Percentiles rank a stretch among this genome's conserved stretches.
Conservation (phyloP, 2,888 invertebrate species). For the Chrysina gloriosa region DNA sequence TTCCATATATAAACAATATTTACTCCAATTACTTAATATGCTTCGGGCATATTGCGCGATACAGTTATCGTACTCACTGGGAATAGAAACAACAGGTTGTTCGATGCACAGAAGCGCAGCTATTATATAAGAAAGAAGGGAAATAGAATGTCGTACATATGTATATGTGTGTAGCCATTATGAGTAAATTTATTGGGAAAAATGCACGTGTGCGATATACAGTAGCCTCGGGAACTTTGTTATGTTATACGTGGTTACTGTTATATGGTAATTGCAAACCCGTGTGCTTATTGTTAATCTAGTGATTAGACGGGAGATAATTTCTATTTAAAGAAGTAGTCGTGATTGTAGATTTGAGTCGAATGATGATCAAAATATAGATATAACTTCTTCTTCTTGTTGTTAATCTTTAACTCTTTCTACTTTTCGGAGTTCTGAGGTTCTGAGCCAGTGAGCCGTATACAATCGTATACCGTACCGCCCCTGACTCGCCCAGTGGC, state of each 20-base stretch:
- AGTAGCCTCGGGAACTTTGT: not conserved
- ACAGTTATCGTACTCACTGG: not conserved
- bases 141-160: not conserved
- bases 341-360: too few relatives aligned
- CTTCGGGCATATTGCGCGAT: not conserved
- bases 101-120: not conserved
- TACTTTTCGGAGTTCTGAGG: too few relatives aligned
- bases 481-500: too few relatives aligned
- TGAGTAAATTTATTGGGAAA: not conserved
- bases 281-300: not conserved
- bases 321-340: too few relatives aligned
- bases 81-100: too few relatives aligned
- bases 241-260: not conserved
- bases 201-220: not conserved
- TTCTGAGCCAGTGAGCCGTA: too few relatives aligned
- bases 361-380: too few relatives aligned
- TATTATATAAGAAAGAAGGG: not conserved
- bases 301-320: too few relatives aligned
- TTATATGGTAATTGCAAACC: not conserved
- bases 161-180: constrained; percentile 13
- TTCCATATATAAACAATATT: not conserved
- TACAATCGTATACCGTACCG: too few relatives aligned
- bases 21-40: constrained; percentile 15
- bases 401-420: too few relatives aligned
- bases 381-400: too few relatives aligned